Conservation (phyloP, 2,797 vertebrate species). For the Hozukius guyotensis region DNA sequence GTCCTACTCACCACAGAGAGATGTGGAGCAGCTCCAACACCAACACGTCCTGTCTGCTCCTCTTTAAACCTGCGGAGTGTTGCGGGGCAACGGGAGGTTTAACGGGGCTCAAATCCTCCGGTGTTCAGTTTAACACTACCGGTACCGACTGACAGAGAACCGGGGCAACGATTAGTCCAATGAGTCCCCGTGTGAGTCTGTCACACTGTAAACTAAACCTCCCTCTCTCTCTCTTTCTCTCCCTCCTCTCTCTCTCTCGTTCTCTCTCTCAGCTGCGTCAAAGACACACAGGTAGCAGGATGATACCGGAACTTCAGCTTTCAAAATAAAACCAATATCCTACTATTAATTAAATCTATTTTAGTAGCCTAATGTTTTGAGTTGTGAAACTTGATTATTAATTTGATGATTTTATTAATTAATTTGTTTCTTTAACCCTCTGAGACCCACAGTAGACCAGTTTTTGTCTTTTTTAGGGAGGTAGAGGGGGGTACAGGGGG, state of each 20-base stretch:
- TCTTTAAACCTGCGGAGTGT: neutral
- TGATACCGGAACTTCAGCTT: neutral
- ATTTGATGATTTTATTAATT: too few species aligned
- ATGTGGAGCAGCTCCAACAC: constrained; percentile 4
- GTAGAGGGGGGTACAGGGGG: too few species aligned
- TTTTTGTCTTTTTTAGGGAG: too few species aligned
- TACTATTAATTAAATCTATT: neutral
- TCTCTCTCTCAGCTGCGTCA: constrained; percentile 44
- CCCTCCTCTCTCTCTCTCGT: constrained; percentile 21
- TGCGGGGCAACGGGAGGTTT: constrained; percentile 1
- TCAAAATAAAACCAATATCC: constrained; percentile 50
- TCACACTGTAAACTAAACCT: constrained; percentile 58
- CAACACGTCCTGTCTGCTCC: constrained; percentile 25
- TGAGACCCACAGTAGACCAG: too few species aligned
- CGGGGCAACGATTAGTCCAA: constrained; percentile 11
- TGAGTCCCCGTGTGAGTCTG: constrained; percentile 38
- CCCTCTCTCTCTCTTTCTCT: constrained; percentile 21
- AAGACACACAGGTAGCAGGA: constrained; percentile 1
- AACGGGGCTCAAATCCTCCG: neutral
- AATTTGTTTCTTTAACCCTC: too few species aligned
- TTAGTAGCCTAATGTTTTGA: too few species aligned
- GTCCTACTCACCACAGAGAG: constrained; percentile 56
- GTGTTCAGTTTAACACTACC: neutral
- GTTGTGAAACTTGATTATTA: too few species aligned
- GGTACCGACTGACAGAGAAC: constrained; percentile 2